A percentile compares a stretch with the other conserved stretches of the same genome.
phyloP scores from a whole-genome alignment of 64 coral and sea anemone genomes.

The Montipora capricornis region DNA sequence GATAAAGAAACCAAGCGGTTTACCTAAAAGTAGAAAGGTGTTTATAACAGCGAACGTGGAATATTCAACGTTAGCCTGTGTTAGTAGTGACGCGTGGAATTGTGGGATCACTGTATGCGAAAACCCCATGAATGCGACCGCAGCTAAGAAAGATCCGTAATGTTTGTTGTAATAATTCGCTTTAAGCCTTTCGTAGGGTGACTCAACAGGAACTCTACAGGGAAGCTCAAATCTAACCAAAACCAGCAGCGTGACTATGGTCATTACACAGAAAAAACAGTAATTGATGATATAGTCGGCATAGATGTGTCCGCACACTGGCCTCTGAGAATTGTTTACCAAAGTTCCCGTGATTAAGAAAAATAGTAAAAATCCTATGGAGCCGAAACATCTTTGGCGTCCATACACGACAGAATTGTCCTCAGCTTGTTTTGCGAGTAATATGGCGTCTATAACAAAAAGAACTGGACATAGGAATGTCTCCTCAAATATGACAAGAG shows the following conservation, averaged over 20 bases:
- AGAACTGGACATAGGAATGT: conserved; percentile 73
- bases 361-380: conserved; percentile 66
- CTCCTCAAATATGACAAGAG: conserved; percentile 66
- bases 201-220: conserved; percentile 27
- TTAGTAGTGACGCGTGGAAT: conserved; percentile 54
- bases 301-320: conserved; percentile 75
- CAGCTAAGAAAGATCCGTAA: conserved; percentile 50
- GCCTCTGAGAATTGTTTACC: conserved; percentile 69
- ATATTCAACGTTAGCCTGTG: conserved; percentile 42
- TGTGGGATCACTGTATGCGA: conserved; percentile 69
- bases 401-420: conserved; percentile 69
- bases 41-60: conserved; percentile 57
- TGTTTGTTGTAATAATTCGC: conserved; percentile 72
- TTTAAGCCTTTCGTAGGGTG: conserved; percentile 44
- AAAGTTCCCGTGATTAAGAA: conserved; percentile 69
- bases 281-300: conserved; percentile 88
- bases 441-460: conserved; percentile 71
- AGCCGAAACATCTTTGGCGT: conserved; percentile 79
- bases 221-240: conserved; percentile 67
- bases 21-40: conserved; percentile 68
- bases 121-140: conserved; percentile 67
- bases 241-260: conserved; percentile 71
- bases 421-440: conserved; percentile 81
- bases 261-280: conserved; percentile 85
- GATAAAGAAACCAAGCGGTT: conserved; percentile 78